Base-by-base conservation (phyloP, 2,888 invertebrate genomes). In the Sabatieria punctata region DNA sequence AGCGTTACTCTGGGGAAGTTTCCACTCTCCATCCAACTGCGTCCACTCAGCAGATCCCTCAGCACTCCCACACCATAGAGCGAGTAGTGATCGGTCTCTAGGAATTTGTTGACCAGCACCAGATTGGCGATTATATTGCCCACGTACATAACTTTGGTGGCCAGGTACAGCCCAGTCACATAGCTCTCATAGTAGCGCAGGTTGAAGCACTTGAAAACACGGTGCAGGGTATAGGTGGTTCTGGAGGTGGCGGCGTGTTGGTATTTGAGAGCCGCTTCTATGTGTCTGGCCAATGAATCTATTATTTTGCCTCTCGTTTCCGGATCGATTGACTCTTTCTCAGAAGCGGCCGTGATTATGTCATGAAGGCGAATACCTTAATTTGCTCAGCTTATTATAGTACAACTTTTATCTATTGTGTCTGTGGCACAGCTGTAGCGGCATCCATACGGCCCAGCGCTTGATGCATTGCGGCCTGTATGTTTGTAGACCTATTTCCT, bases 321-420 rank as follows among this genome's bases (percentile, higher is more conserved):
- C 18, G 62, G 62, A 49, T 62, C 62, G 48, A 62, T 62, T 40
- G 63, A 63, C 47, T 62, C 62, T 50, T 62, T 62, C 48, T 62
- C 62, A 1, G 62, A 63, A 30, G 62, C 62, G 59, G 63, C 58
- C 51, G 61, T 60, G 19, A 62, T 62, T 44, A 62, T 62, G 52
- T 62, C 62, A 47, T 62, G 61, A 38, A 62, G 49, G 26, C 62
- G 57, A 42, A 62, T 62, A 39, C 61, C 60, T 60, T 39, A 23
- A 46, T n/a, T 24, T 30, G 11, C n/a, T n/a, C n/a, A n/a, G n/a
- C n/a, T n/a, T n/a, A n/a, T n/a, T n/a, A n/a, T n/a, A n/a, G n/a
- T n/a, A n/a, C n/a, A n/a, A n/a, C n/a, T n/a, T n/a, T n/a, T n/a
- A n/a, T n/a, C n/a, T n/a, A n/a, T n/a, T n/a, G n/a, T n/a, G n/a